A percentile compares a stretch with the other conserved stretches of the same genome.
These are phyloP conservation scores for Synergus gifuensis DNA, from an alignment of 2,888 invertebrate species.

Conservation along the genomic window DNA sequence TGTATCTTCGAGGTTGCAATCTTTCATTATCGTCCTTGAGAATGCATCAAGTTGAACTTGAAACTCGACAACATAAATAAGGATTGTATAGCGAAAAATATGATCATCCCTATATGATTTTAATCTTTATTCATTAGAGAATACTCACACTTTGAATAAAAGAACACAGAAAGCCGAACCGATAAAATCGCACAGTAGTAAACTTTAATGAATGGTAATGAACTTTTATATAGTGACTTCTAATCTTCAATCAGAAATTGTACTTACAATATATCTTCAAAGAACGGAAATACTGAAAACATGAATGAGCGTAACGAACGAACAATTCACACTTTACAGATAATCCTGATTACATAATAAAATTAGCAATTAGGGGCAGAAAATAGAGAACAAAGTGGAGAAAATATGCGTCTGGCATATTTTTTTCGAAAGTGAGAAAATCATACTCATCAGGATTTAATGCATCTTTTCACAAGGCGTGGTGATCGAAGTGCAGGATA, in stretches of 20 bases:
- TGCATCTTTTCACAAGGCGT: conserved; percentile 5
- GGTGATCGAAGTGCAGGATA: conserved; percentile 11
- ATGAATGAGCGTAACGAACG: not conserved
- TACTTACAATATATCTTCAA: not conserved
- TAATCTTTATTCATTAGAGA: not conserved
- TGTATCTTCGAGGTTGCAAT: too few species aligned
- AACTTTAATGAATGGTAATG: not conserved
- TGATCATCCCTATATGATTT: not conserved
- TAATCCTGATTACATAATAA: not conserved
- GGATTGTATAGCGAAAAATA: too few species aligned
- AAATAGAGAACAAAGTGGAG: not conserved
- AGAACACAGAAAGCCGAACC: not conserved
- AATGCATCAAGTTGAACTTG: too few species aligned
- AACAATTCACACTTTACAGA: not conserved
- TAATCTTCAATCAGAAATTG: not conserved
- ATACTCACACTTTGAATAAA: not conserved
- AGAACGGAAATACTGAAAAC: not conserved
- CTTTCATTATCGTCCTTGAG: too few species aligned
- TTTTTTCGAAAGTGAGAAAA: not conserved
- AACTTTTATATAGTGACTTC: not conserved
- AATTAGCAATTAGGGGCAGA: not conserved
- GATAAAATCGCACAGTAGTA: not conserved
- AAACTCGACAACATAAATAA: too few species aligned
- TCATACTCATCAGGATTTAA: not conserved
- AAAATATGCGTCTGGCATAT: not conserved